Conservation (phyloP, 1,140 invertebrate species). For the Lasaia peninsularis region DNA sequence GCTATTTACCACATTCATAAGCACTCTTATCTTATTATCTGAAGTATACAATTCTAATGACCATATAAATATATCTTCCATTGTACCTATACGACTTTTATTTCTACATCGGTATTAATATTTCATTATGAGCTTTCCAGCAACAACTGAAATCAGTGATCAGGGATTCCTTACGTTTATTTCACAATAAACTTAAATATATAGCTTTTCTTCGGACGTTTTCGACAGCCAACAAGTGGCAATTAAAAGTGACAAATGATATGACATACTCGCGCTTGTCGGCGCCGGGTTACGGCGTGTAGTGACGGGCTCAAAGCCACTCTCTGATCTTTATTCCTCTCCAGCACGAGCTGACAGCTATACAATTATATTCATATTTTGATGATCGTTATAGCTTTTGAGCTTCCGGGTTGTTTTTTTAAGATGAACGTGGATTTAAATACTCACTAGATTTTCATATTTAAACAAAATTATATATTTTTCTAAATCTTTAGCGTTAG, state of each 20-base stretch:
- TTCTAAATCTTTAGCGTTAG: too few species aligned
- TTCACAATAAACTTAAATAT: slow-evolving; percentile 73
- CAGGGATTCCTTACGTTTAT: slow-evolving; percentile 44
- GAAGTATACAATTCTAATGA: too few species aligned
- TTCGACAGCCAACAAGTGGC: slow-evolving; percentile 69
- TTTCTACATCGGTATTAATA: too few species aligned
- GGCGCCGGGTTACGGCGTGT: slow-evolving; percentile 42
- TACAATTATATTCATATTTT: slow-evolving; percentile 30
- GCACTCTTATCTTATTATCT: too few species aligned
- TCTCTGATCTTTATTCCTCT: slow-evolving; percentile 54
- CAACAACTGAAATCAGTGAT: slow-evolving; percentile 3
- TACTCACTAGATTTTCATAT: too few species aligned
- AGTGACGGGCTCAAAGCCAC: slow-evolving; percentile 42
- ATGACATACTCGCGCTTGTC: slow-evolving; percentile 50
- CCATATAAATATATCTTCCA: too few species aligned
- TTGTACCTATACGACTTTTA: too few species aligned
- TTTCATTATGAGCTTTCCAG: neutral
- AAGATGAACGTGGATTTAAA: too few species aligned
- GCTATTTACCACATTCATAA: too few species aligned
- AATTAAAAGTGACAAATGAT: slow-evolving; percentile 76
- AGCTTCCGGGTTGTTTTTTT: slow-evolving; percentile 6
- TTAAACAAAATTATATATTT: too few species aligned
- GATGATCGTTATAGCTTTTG: slow-evolving; percentile 1
- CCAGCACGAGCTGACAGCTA: slow-evolving; percentile 36
- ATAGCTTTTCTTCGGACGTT: slow-evolving; percentile 56